Conservation (phyloP, 35 echinoderm and acorn worm genomes). For the Apostichopus parvimensis region DNA sequence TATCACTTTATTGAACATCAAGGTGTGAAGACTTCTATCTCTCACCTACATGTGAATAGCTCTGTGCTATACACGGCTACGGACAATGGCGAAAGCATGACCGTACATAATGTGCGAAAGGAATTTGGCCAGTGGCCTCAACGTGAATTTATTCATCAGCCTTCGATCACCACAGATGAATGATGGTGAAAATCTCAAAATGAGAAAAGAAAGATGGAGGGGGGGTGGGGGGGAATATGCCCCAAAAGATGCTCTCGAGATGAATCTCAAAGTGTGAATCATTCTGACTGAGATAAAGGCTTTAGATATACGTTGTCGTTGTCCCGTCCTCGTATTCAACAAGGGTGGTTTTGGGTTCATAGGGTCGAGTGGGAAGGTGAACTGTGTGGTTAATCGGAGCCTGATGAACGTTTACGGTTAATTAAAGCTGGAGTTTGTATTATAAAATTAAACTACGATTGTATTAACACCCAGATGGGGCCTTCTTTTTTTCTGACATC, state of each 20-base stretch:
- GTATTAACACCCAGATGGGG: no score
- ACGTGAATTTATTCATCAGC: not conserved
- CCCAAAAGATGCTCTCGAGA: not conserved
- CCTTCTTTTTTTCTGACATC: no score
- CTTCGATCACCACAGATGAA: conserved; percentile 15
- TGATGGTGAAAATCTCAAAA: conserved; percentile 9
- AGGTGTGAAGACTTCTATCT: not conserved
- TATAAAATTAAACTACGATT: no score
- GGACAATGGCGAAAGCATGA: not conserved
- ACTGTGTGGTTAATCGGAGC: not conserved
- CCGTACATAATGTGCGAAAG: conserved; percentile 37
- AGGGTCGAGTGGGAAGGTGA: not conserved
- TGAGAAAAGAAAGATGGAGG: not conserved
- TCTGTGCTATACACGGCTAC: not conserved
- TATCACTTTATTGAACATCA: no score
- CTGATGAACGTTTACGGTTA: not conserved
- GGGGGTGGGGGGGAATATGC: not conserved
- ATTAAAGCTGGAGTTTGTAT: no score
- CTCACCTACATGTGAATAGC: not conserved
- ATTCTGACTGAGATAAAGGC: not conserved
- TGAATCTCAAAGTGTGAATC: conserved; percentile 20
- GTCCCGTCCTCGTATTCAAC: no score
- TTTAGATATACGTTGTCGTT: not conserved
- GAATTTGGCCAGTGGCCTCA: conserved; percentile 4
- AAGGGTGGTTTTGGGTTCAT: not conserved